Evolutionary conservation across 2,797 vertebrate genomes (phyloP), one percentile per base, ranked within the genome.

Genomic region (Ispidina lecontei): DNA sequence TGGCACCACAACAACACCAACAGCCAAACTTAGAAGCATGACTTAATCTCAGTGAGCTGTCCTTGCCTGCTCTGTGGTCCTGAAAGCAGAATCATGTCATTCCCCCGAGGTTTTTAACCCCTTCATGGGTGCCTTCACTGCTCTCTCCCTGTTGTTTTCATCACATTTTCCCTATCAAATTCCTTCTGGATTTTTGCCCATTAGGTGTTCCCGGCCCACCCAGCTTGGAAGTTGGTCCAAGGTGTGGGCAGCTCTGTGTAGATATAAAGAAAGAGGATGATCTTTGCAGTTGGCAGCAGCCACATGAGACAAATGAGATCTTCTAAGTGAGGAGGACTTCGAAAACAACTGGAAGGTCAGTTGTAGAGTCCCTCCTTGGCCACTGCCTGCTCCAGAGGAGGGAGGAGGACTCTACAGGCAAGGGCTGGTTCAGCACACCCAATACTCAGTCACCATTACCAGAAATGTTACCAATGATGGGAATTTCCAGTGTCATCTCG

Each of bases 1-100:
- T 37, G 60, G 84, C 88, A 86, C 77, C 77, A 64, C 80, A 59
- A 37, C 21, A 52, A 64, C 49, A 72, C 88, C 86, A 84, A 76
- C 68, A 77, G 84, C 84, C 90, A 94, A 95, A 95, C 62, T 94
- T 95, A 94, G 91, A 91, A 96, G 88, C 86, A 89, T 96, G 95
- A 95, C 90, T 89, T 96, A 76, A 96, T 96, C 88, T 85, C 74
- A 37, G 33, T 35, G 84, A 91, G 91, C 90, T 94, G 93, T 91
- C 88, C 75, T 92, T 84, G 85, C 89, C 77, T 70, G 77, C 64
- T 90, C 83, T 64, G 83, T 84, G 75, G 62, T 84, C 88, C 83
- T 62, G 74, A 91, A 86, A 88, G 77, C 74, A 93, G 85, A 88
- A 93, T 93, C 52, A 13, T 80, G 81, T 90, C 89, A 72, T 91